These are phyloP conservation scores for Lepidotrigona ventralis DNA, from an alignment of 1,140 invertebrate genomes.

Conservation along the genomic window DNA sequence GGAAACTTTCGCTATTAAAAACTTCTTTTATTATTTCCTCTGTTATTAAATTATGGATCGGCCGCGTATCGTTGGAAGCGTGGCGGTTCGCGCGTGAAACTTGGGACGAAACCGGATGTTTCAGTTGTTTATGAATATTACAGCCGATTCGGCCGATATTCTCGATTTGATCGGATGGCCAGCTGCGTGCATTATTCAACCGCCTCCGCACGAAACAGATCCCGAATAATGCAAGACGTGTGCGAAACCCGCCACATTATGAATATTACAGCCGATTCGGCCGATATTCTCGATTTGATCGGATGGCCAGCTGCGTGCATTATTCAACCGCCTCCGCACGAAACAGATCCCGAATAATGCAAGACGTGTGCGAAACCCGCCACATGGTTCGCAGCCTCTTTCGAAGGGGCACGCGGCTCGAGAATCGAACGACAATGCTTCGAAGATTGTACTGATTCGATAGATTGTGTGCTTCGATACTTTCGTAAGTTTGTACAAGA, in stretches of 20 bases:
- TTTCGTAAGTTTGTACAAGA: too few species aligned
- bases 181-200: slow-evolving; percentile 32
- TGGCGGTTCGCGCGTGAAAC: background rate
- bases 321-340: slow-evolving; percentile 29
- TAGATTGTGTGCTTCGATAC: background rate
- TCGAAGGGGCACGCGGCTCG: background rate
- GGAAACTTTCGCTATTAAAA: slow-evolving; percentile 24
- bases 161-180: slow-evolving; percentile 22
- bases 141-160: background rate
- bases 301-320: slow-evolving; percentile 16
- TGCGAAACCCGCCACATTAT: slow-evolving; percentile 35
- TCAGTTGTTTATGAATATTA: slow-evolving; percentile 28
- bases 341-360: slow-evolving; percentile 26
- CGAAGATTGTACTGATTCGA: background rate
- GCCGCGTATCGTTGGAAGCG: background rate
- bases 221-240: slow-evolving; percentile 37
- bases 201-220: background rate
- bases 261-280: slow-evolving; percentile 13
- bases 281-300: slow-evolving; percentile 29
- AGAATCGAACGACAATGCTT: background rate
- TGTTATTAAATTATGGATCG: background rate
- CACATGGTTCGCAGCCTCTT: slow-evolving; percentile 1
- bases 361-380: slow-evolving; percentile 29
- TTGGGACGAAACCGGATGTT: background rate
- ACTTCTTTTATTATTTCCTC: background rate